Base-by-base conservation (phyloP, 2,113 vertebrate species). In the Typhlomys cinereus region DNA sequence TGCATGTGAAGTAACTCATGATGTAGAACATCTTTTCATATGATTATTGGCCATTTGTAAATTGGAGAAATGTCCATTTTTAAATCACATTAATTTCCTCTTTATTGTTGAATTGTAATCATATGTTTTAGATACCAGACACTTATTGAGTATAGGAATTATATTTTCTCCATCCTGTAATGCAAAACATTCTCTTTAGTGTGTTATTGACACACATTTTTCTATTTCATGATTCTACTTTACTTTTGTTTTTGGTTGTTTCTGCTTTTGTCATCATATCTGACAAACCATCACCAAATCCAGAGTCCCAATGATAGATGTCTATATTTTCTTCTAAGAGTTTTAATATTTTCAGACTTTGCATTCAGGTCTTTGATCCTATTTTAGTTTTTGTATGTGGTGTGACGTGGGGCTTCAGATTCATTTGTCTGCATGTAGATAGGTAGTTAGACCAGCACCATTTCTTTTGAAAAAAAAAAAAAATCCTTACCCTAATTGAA, bases 391-490 rank as follows among this genome's bases (percentile, higher is more conserved):
- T 57, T 44, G 36, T 46, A 6, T 64, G 17, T 20, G 12, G 12
- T 81, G 9, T 73, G 39, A 90, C 13, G 20, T 17, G n/a, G 59
- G 48, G 12, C 23, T 90, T 54, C 3, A 34, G 36, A 34, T 57
- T 88, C 80, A 39, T 66, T 85, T 70, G 31, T 73, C 62, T 88
- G 31, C 15, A 21, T 27, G 21, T 66, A 25, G 29, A 67, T 34
- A 66, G 67, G 34, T 6, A 83, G 62, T 41, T 78, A 23, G n/a
- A 62, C 29, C 7, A 54, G 62, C 13, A 54, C 29, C 23, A 21
- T 67, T 27, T 91, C 18, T 64, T 92, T 48, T 20, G 31, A n/a
- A n/a, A n/a, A n/a, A n/a, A n/a, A n/a, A 89, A 87, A 79, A 66
- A 44, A 52, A 48, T 29, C 75, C 29, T 50, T 67, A 36, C 17